Conservation (phyloP, 2,113 vertebrate species). For the Istiophorus platypterus region DNA sequence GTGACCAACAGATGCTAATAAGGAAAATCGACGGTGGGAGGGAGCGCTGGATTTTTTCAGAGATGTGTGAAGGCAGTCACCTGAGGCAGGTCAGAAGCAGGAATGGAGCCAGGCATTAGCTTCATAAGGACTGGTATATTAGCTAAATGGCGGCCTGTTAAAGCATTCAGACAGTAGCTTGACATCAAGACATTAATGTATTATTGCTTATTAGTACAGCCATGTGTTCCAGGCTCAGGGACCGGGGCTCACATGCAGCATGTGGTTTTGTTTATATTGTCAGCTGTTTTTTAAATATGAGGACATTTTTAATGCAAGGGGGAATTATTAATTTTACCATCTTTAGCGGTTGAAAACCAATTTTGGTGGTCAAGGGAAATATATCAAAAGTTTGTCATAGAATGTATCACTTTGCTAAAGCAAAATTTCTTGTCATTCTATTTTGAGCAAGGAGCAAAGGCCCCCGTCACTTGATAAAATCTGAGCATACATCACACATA, state of each 20-base stretch:
- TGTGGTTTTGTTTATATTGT: conserved; percentile 31
- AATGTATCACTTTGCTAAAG: neutral
- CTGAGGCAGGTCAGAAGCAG: conserved; percentile 47
- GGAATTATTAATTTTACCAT: neutral
- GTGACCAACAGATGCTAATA: conserved; percentile 67
- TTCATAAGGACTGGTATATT: conserved; percentile 64
- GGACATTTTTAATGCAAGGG: neutral
- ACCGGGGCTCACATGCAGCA: neutral
- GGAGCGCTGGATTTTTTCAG: conserved; percentile 31
- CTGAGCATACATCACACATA: neutral
- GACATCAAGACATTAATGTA: conserved; percentile 53
- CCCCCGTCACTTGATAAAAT: neutral
- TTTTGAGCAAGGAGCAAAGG: neutral
- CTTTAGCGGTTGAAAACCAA: neutral
- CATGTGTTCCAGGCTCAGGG: conserved; percentile 60
- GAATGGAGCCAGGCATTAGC: conserved; percentile 60
- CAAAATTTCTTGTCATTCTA: neutral
- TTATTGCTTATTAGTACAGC: conserved; percentile 70
- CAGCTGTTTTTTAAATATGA: conserved; percentile 31
- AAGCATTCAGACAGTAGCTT: conserved; percentile 72
- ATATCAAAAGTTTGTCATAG: neutral
- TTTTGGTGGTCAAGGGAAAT: neutral
- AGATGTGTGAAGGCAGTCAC: conserved; percentile 48
- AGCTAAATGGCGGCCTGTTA: conserved; percentile 69
- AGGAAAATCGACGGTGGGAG: conserved; percentile 57